Base-by-base conservation (phyloP, 2,888 invertebrate species). In the Lithophane ornitopus region DNA sequence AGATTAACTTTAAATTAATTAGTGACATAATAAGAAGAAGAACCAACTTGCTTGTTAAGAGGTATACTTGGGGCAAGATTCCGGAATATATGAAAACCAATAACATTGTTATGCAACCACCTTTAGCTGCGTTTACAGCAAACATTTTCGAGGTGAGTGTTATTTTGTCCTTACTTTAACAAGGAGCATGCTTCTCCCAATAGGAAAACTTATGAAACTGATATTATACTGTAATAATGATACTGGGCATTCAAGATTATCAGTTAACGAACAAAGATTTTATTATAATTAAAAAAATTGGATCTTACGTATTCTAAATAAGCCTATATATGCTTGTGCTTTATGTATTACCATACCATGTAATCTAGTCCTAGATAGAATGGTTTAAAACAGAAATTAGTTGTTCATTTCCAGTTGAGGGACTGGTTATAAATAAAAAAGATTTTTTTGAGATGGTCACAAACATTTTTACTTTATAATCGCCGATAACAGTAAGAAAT, bases 21-120 rank as follows among this genome's bases (percentile, higher is more conserved):
- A 98, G 98, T 75, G 98, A 98, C 88, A 97, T 98, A 6, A 97
- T 98, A n/a, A 97, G 98, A 67, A 96, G 98, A 78, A 96, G 98
- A 85, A 98, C 98, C 0, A 98, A 98, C 93, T 95, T 98, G 44
- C 93, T 98, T 62, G 97, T 98, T 0, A 98, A 98, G 89, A 97
- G 98, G 85, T 98, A 98, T 87, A 98, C 98, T 0, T 97, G 97
- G 92, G 98, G 98, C 4, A 98, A 97, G 89, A 97, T 98, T 41
- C 94, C 97, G 1, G 98, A 98, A 88, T 98, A 98, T 89, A 96
- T 98, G 78, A 98, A 98, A 87, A 97, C 98, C 3, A 98, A 98
- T 86, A 97, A 97, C 61, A 97, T 98, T 41, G 97, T 97, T 69
- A 97, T 98, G 87, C 97, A 97, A 87, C 97, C 98, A 11, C 98